Evolutionary conservation across 1,140 invertebrate species (phyloP), one percentile per base, ranked within the genome.

Genomic region (Campoletis sonorensis): DNA sequence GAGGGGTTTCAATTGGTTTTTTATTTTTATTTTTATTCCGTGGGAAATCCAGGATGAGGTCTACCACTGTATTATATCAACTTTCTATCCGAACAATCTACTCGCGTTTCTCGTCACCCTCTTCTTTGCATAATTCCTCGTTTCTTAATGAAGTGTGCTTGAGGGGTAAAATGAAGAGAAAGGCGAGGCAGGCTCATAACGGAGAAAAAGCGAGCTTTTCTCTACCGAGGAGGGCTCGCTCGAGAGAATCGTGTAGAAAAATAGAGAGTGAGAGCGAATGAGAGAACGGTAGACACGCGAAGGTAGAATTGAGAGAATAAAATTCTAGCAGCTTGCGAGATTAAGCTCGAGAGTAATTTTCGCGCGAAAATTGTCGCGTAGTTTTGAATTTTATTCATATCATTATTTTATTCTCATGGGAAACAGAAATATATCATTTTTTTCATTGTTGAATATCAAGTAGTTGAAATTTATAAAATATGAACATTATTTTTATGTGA

Each of bases 201-300:
- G 71, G 79, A 79, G 79, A 86, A 86, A 84, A 85, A 82, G n/a
- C n/a, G 58, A 61, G 85, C 58, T 80, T 81, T 85, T 79, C 23
- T 67, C 80, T 79, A 58, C 71, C 51, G 82, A 83, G 82, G 11
- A 64, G 64, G 26, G 27, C 23, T 13, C 2, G 64, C 64, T 27
- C 64, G 64, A 26, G 64, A 67, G 26, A 30, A 67, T 18, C 64
- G 64, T 26, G 16, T 30, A 30, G 64, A 18, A 30, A 27, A 26
- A 30, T 10, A 67, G 64, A 30, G 27, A 7, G 16, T 30, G 64
- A 67, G 26, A 18, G 27, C 11, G 11, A 67, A 26, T 30, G 18
- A 30, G 11, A 27, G 23, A 67, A 23, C 18, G 58, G 58, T 10
- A 67, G 27, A 18, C 27, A 11, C 30, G 27, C 64, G 23, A 30